These are phyloP conservation scores for Magallana angulata DNA, from an alignment of 1,140 invertebrate genomes.

Conservation along the genomic window DNA sequence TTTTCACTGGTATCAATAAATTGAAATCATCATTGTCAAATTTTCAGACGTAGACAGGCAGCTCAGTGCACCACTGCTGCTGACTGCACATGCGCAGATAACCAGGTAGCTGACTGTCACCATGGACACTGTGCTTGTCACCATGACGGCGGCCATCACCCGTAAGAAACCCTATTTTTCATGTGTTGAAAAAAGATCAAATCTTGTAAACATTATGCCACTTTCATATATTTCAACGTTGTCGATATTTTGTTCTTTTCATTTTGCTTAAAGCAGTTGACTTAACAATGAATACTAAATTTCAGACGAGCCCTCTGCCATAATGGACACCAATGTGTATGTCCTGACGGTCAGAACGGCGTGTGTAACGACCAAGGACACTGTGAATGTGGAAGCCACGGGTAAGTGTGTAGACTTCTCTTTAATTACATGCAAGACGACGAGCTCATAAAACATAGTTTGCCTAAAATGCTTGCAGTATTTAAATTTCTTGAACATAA, in stretches of 20 bases:
- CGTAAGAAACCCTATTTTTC: background rate
- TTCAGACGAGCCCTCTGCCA: conserved; percentile 38
- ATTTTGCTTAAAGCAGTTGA: too few species aligned
- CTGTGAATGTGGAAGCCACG: conserved; percentile 37
- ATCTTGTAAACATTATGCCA: too few species aligned
- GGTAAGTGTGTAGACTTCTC: background rate
- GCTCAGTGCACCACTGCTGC: background rate
- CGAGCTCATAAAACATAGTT: too few species aligned
- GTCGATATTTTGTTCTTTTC: too few species aligned
- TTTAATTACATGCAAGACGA: too few species aligned
- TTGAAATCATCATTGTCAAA: background rate
- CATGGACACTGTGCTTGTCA: conserved; percentile 2
- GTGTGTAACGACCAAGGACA: conserved; percentile 27
- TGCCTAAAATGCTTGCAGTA: too few species aligned
- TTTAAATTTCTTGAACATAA: too few species aligned
- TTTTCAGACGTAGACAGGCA: background rate
- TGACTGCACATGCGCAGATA: conserved; percentile 5
- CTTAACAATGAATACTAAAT: background rate
- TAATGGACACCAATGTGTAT: too few species aligned
- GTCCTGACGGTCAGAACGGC: conserved; percentile 19
- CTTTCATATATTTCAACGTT: too few species aligned
- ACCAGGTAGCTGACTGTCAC: background rate
- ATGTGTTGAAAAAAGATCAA: too few species aligned
- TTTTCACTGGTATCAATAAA: too few species aligned
- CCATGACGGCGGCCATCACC: background rate